phyloP scores from a whole-genome alignment of 2,113 vertebrate genomes.

The Pterocles orientalis region DNA sequence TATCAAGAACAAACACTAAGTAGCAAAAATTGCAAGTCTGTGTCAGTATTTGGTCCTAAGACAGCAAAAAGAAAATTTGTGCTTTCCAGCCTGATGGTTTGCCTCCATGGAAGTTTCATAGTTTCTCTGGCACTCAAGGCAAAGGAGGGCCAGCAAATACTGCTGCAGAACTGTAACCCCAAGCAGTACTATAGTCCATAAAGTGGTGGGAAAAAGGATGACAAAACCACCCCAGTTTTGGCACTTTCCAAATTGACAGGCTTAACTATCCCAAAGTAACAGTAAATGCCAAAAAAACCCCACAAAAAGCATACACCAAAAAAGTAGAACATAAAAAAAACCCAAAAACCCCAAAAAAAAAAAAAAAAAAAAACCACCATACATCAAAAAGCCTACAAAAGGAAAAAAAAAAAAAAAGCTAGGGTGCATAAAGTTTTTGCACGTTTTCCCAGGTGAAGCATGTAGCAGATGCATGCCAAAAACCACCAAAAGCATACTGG shows the following conservation, averaged over 20 bases:
- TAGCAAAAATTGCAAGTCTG: background rate
- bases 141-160: background rate
- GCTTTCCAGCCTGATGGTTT: background rate
- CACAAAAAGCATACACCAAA: background rate
- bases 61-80: background rate
- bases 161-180: too few species aligned
- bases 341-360: background rate
- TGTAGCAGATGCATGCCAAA: background rate
- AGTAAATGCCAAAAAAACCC: background rate
- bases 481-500: background rate
- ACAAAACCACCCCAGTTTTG: background rate
- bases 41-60: background rate
- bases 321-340: background rate
- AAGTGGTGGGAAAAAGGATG: background rate
- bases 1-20: background rate
- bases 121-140: background rate
- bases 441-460: background rate
- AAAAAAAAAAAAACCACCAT: background rate
- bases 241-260: background rate
- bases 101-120: background rate
- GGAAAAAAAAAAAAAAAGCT: background rate
- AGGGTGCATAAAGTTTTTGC: background rate
- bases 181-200: background rate
- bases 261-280: background rate
- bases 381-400: background rate